Percentiles rank a stretch among this genome's conserved stretches.
These are phyloP conservation scores for Atethmia centrago DNA, from an alignment of 2,888 invertebrate species.

Conservation along the genomic window DNA sequence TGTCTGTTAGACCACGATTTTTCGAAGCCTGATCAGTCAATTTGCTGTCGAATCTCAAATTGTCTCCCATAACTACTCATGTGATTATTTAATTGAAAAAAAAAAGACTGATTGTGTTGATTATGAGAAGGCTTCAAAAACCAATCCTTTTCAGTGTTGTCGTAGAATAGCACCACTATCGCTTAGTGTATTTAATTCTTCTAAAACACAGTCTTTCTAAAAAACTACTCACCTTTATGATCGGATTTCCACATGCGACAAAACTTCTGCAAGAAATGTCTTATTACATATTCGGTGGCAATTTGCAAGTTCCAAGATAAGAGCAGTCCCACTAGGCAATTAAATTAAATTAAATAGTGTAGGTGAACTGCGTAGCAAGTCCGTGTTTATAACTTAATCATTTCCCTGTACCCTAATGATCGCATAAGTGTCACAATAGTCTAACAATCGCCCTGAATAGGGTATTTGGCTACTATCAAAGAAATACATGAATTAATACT, in stretches of 20 bases:
- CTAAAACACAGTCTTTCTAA: slow-evolving; percentile 4
- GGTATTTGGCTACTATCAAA: too few species aligned
- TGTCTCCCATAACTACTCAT: too few species aligned
- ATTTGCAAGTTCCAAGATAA: neutral
- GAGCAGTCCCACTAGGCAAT: too few species aligned
- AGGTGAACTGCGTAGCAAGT: too few species aligned
- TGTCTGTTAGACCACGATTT: neutral
- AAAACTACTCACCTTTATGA: slow-evolving; percentile 4
- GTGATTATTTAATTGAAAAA: too few species aligned
- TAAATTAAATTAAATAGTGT: too few species aligned
- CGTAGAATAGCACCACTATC: slow-evolving; percentile 34
- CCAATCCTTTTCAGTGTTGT: slow-evolving; percentile 10
- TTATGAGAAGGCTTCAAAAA: slow-evolving; percentile 1
- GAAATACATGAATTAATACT: too few species aligned
- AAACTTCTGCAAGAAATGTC: neutral
- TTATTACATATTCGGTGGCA: neutral
- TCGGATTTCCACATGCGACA: neutral
- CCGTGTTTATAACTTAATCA: too few species aligned
- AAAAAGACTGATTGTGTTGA: too few species aligned
- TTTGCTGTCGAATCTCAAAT: neutral
- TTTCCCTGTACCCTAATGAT: too few species aligned
- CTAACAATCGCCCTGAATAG: too few species aligned
- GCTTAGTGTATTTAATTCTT: slow-evolving; percentile 30
- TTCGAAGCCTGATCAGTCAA: neutral
- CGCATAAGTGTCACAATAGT: neutral